Conservation (phyloP, 2,888 invertebrate genomes). For the Ceriagrion tenellum region DNA sequence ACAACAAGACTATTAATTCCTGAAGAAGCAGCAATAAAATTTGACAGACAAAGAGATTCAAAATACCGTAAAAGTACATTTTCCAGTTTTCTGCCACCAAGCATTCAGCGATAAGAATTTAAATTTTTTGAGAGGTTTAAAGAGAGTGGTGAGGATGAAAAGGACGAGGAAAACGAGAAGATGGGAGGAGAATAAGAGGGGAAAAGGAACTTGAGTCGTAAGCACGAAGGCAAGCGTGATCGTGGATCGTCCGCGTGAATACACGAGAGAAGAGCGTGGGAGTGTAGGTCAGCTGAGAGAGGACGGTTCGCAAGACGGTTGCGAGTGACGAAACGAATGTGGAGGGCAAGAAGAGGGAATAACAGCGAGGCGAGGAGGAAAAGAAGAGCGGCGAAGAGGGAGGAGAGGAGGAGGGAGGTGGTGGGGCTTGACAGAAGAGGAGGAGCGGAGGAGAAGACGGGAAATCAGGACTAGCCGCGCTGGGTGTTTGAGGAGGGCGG, state of each 20-base stretch:
- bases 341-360: not conserved
- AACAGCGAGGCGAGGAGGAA: not conserved
- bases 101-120: too few relatives aligned
- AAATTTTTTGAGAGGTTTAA: too few relatives aligned
- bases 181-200: not conserved
- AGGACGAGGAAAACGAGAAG: too few relatives aligned
- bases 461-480: not conserved
- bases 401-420: not conserved
- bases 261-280: too few relatives aligned
- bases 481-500: not conserved
- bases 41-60: too few relatives aligned
- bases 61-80: too few relatives aligned
- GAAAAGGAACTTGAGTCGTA: not conserved
- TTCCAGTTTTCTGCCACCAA: too few relatives aligned
- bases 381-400: not conserved
- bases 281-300: too few relatives aligned
- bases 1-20: too few relatives aligned
- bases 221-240: not conserved
- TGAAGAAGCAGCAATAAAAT: too few relatives aligned
- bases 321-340: not conserved
- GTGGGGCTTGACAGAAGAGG: not conserved
- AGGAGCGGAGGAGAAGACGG: conserved; percentile 32
- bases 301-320: too few relatives aligned
- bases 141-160: not conserved
- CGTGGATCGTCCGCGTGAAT: not conserved